Evolutionary conservation across 2,888 invertebrate genomes (phyloP).

Genomic region (Spicauda simplicius): DNA sequence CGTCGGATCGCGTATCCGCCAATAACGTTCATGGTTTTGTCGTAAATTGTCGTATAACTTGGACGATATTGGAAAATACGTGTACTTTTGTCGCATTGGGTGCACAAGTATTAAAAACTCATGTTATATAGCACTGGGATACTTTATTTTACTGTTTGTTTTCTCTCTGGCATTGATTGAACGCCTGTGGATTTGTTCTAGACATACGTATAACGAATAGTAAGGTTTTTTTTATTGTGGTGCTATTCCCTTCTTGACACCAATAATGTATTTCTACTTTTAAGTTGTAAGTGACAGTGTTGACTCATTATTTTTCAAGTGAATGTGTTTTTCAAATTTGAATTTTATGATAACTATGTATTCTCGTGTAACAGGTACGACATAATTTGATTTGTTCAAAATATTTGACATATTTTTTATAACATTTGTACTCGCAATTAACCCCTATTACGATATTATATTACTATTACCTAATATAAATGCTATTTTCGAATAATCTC

Average conservation of each 20-base stretch:
- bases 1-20: conserved; percentile 32
- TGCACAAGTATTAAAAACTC: conserved; percentile 67
- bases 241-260: conserved; percentile 74
- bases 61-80: conserved; percentile 30
- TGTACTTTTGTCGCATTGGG: conserved; percentile 35
- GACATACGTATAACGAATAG: conserved; percentile 60
- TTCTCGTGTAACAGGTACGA: conserved; percentile 17
- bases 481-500: background rate
- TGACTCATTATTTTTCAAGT: conserved; percentile 40
- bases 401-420: conserved; percentile 29
- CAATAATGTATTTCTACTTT: conserved; percentile 70
- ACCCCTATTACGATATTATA: background rate
- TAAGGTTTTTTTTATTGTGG: conserved; percentile 68
- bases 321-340: conserved; percentile 25
- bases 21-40: conserved; percentile 26
- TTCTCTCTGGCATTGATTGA: conserved; percentile 53
- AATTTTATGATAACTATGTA: conserved; percentile 26
- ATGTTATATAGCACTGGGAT: conserved; percentile 49
- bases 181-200: conserved; percentile 61
- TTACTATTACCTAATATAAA: background rate
- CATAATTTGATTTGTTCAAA: conserved; percentile 6
- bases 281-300: conserved; percentile 68
- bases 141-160: conserved; percentile 50
- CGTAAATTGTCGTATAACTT: conserved; percentile 19
- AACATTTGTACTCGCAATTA: conserved; percentile 17